A percentile compares a stretch with the other conserved stretches of the same genome.
Evolutionary conservation across 2,888 invertebrate genomes (phyloP).

Genomic region (Latrodectus elegans): DNA sequence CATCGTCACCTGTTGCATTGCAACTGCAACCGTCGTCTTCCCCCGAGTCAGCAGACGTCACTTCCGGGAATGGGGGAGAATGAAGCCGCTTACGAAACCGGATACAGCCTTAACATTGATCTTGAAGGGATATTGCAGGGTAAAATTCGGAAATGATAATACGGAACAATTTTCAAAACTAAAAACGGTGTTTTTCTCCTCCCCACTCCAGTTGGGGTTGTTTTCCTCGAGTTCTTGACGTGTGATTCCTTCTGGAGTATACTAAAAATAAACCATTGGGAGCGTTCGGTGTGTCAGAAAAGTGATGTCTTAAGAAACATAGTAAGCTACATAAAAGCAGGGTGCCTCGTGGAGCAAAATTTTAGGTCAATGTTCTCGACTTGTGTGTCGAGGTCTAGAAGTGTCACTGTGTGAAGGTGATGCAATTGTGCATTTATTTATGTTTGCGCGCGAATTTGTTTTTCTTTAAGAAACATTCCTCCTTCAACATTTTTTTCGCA

Average conservation of each 20-base stretch:
- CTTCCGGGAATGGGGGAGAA: constrained; percentile 47
- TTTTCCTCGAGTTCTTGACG: neutral
- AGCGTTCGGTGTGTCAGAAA: constrained; percentile 26
- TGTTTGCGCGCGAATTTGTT: no score
- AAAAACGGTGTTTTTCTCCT: neutral
- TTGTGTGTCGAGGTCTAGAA: constrained; percentile 46
- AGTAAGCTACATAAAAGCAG: constrained; percentile 9
- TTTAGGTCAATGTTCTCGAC: constrained; percentile 59
- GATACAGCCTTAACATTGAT: constrained; percentile 21
- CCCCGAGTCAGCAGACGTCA: constrained; percentile 26
- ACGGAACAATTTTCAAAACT: neutral
- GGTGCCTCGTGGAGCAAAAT: constrained; percentile 20
- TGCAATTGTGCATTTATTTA: neutral
- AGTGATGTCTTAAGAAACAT: constrained; percentile 29
- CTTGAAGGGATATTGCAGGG: neutral
- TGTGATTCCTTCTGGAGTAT: neutral
- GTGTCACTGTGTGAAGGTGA: constrained; percentile 64
- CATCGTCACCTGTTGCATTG: constrained; percentile 39
- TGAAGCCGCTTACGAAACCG: constrained; percentile 42
- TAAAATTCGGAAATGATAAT: neutral
- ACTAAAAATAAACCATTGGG: constrained; percentile 35
- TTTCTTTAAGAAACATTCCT: no score
- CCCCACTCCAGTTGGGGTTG: neutral
- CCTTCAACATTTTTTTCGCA: no score
- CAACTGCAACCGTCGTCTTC: constrained; percentile 11